Conservation (phyloP, 2,888 invertebrate species). For the Acanthococcus lagerstroemiae region DNA sequence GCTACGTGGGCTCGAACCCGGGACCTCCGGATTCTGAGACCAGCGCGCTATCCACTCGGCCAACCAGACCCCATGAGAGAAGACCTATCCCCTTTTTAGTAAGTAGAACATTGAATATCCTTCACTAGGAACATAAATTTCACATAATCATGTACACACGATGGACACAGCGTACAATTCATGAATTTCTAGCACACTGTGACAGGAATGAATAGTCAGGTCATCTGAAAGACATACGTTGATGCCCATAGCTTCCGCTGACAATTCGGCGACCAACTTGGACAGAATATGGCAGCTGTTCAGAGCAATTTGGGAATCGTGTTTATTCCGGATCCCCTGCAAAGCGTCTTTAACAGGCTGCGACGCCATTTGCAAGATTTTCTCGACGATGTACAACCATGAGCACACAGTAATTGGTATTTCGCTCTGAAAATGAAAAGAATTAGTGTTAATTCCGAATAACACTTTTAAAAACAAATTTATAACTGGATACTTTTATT, state of each 20-base stretch:
- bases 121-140: too few relatives aligned
- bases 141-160: too few relatives aligned
- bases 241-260: conserved; percentile 64
- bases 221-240: conserved; percentile 50
- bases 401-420: conserved; percentile 16
- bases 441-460: conserved; percentile 3
- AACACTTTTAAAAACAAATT: neutral
- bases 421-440: conserved; percentile 1
- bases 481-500: neutral
- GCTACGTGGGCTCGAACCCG: too few relatives aligned
- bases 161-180: too few relatives aligned
- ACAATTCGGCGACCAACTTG: conserved; percentile 77
- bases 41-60: too few relatives aligned
- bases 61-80: too few relatives aligned
- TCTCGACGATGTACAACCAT: conserved; percentile 47
- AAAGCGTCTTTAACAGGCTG: conserved; percentile 55
- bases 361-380: conserved; percentile 68
- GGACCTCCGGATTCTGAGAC: too few relatives aligned
- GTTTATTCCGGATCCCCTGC: conserved; percentile 18
- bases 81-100: too few relatives aligned
- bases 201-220: too few relatives aligned
- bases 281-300: conserved; percentile 68
- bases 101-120: too few relatives aligned
- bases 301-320: conserved; percentile 44
- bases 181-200: too few relatives aligned